These are phyloP conservation scores for Psilanteris sp. DNA, from an alignment of 1,140 invertebrate genomes.

Conservation along the genomic window DNA sequence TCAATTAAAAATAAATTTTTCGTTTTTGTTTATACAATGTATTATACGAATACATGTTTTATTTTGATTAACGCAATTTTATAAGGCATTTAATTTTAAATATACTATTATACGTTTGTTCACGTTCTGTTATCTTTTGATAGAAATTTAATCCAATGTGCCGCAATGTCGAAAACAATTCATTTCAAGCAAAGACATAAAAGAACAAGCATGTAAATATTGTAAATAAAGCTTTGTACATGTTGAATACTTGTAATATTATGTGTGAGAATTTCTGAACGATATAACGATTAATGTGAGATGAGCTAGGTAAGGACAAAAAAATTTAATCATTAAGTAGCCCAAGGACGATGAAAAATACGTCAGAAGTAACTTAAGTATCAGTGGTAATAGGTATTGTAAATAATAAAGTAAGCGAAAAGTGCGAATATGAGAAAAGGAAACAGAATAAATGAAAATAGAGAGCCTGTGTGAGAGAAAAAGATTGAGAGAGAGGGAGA, in stretches of 20 bases:
- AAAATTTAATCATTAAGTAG: slow-evolving; percentile 72
- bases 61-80: neutral
- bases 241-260: slow-evolving; percentile 79
- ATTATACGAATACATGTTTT: slow-evolving; percentile 1
- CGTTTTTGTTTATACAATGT: slow-evolving; percentile 6
- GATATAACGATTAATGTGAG: slow-evolving; percentile 68
- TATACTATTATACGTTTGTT: too few relatives aligned
- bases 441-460: too few relatives aligned
- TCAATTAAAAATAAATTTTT: slow-evolving; percentile 39
- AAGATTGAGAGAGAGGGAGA: too few relatives aligned
- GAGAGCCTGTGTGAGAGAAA: too few relatives aligned
- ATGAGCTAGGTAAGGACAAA: slow-evolving; percentile 66
- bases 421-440: too few relatives aligned
- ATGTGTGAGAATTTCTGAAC: slow-evolving; percentile 70
- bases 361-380: slow-evolving; percentile 74
- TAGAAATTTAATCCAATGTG: slow-evolving; percentile 48
- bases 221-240: slow-evolving; percentile 80
- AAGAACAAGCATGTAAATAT: slow-evolving; percentile 72
- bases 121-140: too few relatives aligned
- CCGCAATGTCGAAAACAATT: slow-evolving; percentile 56
- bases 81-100: too few relatives aligned
- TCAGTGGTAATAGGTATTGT: slow-evolving; percentile 78
- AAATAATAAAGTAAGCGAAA: slow-evolving; percentile 78
- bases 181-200: slow-evolving; percentile 26
- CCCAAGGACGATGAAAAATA: slow-evolving; percentile 66